Conservation (phyloP, 2,113 vertebrate genomes). For the Zeus faber region DNA sequence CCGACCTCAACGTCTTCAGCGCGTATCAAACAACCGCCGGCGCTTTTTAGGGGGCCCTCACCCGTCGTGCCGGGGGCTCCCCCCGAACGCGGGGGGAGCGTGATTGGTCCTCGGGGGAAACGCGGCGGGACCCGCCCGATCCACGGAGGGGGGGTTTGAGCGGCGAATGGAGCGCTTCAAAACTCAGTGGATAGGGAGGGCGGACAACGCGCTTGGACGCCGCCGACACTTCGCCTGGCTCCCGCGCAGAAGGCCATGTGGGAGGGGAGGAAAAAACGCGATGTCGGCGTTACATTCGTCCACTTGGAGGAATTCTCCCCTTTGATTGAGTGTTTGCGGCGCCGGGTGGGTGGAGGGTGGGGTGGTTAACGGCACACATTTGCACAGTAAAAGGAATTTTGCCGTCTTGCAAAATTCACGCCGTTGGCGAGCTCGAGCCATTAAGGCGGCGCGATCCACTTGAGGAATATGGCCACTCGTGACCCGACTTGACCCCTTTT, state of each 20-base stretch:
- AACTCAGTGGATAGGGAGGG: too few relatives aligned
- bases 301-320: slow-evolving; percentile 5
- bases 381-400: background rate
- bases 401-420: slow-evolving; percentile 4
- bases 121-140: too few relatives aligned
- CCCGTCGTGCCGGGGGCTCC: background rate
- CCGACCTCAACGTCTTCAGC: slow-evolving; percentile 50
- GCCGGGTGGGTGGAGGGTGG: slow-evolving; percentile 1
- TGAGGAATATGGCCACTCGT: slow-evolving; percentile 11
- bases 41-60: slow-evolving; percentile 1
- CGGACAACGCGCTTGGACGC: slow-evolving; percentile 31
- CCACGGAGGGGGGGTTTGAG: too few relatives aligned
- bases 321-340: slow-evolving; percentile 17
- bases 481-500: background rate
- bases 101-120: too few relatives aligned
- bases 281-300: slow-evolving; percentile 25
- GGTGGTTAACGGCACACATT: background rate
- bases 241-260: slow-evolving; percentile 21
- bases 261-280: slow-evolving; percentile 35
- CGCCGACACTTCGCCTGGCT: slow-evolving; percentile 33
- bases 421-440: slow-evolving; percentile 15
- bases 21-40: slow-evolving; percentile 52
- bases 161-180: too few relatives aligned
- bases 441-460: background rate
- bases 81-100: too few relatives aligned